phyloP scores from a whole-genome alignment of 2,888 invertebrate genomes.

The Girardia tigrina region DNA sequence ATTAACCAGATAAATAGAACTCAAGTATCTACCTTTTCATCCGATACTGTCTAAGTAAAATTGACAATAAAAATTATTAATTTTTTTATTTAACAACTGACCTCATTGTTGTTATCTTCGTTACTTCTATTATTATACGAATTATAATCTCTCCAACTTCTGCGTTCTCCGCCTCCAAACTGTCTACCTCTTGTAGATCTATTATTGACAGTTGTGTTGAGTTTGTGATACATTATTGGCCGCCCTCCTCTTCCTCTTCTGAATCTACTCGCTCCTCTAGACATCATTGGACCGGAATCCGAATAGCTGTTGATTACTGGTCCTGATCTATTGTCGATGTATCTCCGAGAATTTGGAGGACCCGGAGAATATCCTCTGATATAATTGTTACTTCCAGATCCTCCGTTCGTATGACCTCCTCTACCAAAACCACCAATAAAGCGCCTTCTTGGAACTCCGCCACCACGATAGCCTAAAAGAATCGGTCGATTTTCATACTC shows the following conservation, averaged over 20 bases:
- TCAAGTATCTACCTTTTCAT: not conserved
- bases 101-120: constrained; percentile 18
- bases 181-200: constrained; percentile 2
- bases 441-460: not conserved
- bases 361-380: constrained; percentile 8
- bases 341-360: not conserved
- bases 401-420: not conserved
- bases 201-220: not conserved
- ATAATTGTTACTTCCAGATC: not conserved
- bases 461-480: not conserved
- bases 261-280: not conserved
- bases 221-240: constrained; percentile 2
- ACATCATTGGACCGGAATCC: not conserved
- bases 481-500: constrained; percentile 15
- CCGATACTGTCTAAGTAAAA: constrained; percentile 11
- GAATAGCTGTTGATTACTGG: not conserved
- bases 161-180: constrained; percentile 2
- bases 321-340: not conserved
- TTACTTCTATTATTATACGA: constrained; percentile 15
- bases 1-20: not conserved
- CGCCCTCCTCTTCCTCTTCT: constrained; percentile 2
- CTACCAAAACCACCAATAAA: constrained; percentile 7
- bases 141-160: constrained; percentile 13
- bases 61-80: not conserved
- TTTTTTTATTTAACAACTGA: not conserved